phyloP scores from a whole-genome alignment of 2,888 invertebrate species.

The Romanomermis culicivorax region DNA sequence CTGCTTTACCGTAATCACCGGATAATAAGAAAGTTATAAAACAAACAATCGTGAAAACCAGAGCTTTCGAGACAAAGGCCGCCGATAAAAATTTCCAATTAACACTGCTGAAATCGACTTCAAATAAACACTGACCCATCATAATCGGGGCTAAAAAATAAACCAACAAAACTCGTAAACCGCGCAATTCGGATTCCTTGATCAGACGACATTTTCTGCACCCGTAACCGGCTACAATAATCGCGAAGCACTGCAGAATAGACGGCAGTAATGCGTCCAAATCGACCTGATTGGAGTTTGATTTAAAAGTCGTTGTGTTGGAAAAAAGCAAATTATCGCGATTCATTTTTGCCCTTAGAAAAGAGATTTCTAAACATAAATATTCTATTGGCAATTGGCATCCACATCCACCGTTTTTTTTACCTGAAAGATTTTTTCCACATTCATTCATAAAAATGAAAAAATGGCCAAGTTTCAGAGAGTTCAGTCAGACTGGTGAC shows the following conservation, averaged over 20 bases:
- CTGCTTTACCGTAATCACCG: slow-evolving; percentile 55
- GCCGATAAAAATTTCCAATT: slow-evolving; percentile 77
- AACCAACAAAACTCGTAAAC: slow-evolving; percentile 72
- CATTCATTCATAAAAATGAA: too few species aligned
- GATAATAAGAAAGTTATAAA: slow-evolving; percentile 49
- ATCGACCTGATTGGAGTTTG: too few species aligned
- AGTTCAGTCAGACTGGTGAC: too few species aligned
- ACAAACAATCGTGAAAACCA: slow-evolving; percentile 58
- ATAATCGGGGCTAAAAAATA: slow-evolving; percentile 68
- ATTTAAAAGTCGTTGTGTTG: too few species aligned
- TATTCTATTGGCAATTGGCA: too few species aligned
- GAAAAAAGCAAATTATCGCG: too few species aligned
- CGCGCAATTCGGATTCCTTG: slow-evolving; percentile 31
- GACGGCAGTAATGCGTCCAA: background rate
- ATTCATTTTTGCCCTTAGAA: too few species aligned
- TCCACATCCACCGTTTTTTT: too few species aligned
- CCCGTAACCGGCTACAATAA: slow-evolving; percentile 28
- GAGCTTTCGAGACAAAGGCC: slow-evolving; percentile 58
- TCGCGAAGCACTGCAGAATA: slow-evolving; percentile 26
- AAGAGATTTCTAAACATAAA: too few species aligned
- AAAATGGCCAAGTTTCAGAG: too few species aligned
- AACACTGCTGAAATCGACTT: slow-evolving; percentile 53
- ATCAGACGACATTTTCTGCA: slow-evolving; percentile 27
- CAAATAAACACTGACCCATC: slow-evolving; percentile 68
- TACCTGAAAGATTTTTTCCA: too few species aligned